phyloP scores from a whole-genome alignment of 2,888 invertebrate species.

The Cheiracanthium punctorium region DNA sequence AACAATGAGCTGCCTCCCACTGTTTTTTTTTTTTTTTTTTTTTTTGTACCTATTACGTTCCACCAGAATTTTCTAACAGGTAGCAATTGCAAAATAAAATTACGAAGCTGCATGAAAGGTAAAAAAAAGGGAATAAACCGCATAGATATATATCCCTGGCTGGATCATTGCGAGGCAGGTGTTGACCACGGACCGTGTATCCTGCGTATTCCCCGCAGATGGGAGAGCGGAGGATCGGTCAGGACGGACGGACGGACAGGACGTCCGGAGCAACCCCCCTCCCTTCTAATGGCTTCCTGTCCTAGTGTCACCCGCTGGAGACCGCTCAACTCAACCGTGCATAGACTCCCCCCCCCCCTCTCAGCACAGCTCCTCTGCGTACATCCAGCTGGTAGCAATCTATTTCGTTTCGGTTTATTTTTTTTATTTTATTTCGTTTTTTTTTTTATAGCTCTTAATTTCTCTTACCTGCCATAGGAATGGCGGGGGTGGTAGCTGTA shows the following conservation, averaged over 20 bases:
- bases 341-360: background rate
- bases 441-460: background rate
- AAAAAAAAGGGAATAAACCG: no score
- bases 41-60: background rate
- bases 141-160: background rate
- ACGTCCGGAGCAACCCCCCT: slow-evolving; percentile 28
- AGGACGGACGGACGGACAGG: slow-evolving; percentile 45
- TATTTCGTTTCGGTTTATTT: no score
- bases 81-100: slow-evolving; percentile 36
- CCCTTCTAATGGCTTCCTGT: slow-evolving; percentile 61
- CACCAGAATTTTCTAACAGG: slow-evolving; percentile 32
- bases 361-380: background rate
- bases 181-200: slow-evolving; percentile 55
- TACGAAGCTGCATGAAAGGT: background rate
- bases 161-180: slow-evolving; percentile 29
- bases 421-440: no score
- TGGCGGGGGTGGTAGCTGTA: slow-evolving; percentile 48
- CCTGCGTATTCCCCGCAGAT: slow-evolving; percentile 48
- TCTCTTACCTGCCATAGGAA: slow-evolving; percentile 35
- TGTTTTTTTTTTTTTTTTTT: no score
- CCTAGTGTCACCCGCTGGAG: slow-evolving; percentile 56
- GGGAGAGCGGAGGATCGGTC: slow-evolving; percentile 48
- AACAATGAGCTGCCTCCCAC: background rate
- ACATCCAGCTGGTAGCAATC: slow-evolving; percentile 24
- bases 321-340: slow-evolving; percentile 39